Percentiles rank a stretch among this genome's conserved stretches.
These are phyloP conservation scores for Diarsia mendica DNA, from an alignment of 2,888 invertebrate genomes.

Conservation along the genomic window DNA sequence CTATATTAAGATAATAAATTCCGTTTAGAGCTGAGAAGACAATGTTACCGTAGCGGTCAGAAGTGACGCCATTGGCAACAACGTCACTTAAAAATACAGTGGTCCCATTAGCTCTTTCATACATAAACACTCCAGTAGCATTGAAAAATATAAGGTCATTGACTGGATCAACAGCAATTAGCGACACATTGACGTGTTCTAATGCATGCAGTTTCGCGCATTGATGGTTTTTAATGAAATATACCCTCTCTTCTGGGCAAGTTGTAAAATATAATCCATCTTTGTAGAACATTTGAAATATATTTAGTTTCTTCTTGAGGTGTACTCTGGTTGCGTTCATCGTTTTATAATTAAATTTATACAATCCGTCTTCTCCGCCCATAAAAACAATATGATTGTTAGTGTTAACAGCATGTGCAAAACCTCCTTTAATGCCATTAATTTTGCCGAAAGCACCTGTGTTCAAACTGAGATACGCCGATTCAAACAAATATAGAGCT, in stretches of 20 bases:
- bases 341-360: slow-evolving; percentile 73
- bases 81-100: slow-evolving; percentile 53
- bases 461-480: slow-evolving; percentile 77
- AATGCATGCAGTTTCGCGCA: slow-evolving; percentile 64
- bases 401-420: slow-evolving; percentile 78
- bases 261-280: slow-evolving; percentile 79
- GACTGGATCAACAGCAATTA: slow-evolving; percentile 69
- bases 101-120: slow-evolving; percentile 46
- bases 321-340: slow-evolving; percentile 69
- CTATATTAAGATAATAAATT: slow-evolving; percentile 63
- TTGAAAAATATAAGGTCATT: slow-evolving; percentile 69
- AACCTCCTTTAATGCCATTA: slow-evolving; percentile 74
- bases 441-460: slow-evolving; percentile 73
- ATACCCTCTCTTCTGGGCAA: slow-evolving; percentile 72
- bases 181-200: slow-evolving; percentile 61
- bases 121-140: slow-evolving; percentile 71
- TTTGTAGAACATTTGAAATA: slow-evolving; percentile 83
- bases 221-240: slow-evolving; percentile 62
- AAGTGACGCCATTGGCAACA: slow-evolving; percentile 66
- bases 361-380: slow-evolving; percentile 79
- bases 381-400: slow-evolving; percentile 75
- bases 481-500: slow-evolving; percentile 65
- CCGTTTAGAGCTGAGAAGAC: slow-evolving; percentile 68
- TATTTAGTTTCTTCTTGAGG: slow-evolving; percentile 67
- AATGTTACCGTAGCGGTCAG: slow-evolving; percentile 69